Base-by-base conservation (phyloP, 2,888 invertebrate species). In the Uloborus plumipes region DNA sequence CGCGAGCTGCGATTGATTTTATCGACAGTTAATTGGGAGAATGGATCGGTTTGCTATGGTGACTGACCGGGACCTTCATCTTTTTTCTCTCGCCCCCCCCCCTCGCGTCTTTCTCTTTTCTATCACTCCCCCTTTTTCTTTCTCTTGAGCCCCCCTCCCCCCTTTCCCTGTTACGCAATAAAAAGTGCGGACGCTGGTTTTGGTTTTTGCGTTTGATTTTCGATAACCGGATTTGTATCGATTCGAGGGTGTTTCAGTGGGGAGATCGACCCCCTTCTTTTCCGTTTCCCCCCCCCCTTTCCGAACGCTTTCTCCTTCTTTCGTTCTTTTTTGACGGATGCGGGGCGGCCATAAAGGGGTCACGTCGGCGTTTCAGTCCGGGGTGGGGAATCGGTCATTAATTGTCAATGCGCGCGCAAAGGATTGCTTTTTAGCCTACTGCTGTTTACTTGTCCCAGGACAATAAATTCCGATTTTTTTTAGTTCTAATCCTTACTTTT, bases 11-110 rank as follows among this genome's bases (percentile, higher is more conserved):
- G 84, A 85, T 85, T 85, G 85, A 85, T 85, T 85, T 85, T n/a
- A 85, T 85, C 83, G 85, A 85, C 84, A 75, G 85, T 85, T 85
- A 85, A 85, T 85, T 85, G 85, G 84, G 85, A 81, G 85, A 85
- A 85, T 85, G 85, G 82, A 85, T 84, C 74, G 73, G 85, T 85
- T 85, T n/a, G 71, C 85, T 80, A 85, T 85, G 82, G 85, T 67
- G 61, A 85, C 84, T 75, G 74, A 77, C 77, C 84, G 74, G 75
- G 84, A 73, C 83, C 67, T 77, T 61, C 84, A 66, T 76, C 80
- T 84, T 76, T 73, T 67, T 39, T 66, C 71, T 51, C 26, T 47
- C 64, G 69, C 26, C 58, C 53, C 22, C 72, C 66, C 58, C n/a
- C n/a, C n/a, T 62, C 70, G 75, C 79, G 69, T 79, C 81, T 69